Base-by-base conservation (phyloP, 2,888 invertebrate genomes). In the Carpatolechia fugitivella region DNA sequence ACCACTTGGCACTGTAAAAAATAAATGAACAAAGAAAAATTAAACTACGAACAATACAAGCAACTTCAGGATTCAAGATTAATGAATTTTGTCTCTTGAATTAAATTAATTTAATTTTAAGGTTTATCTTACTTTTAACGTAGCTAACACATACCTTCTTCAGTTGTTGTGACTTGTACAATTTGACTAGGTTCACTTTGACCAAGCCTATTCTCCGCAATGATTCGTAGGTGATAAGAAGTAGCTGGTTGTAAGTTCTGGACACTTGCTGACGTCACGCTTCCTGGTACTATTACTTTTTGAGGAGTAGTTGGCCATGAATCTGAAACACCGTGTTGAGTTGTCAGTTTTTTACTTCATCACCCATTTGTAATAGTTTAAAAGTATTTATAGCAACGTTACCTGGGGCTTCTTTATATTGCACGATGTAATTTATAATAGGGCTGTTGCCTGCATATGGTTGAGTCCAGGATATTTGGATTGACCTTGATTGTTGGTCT, bases 361-460 rank as follows among this genome's bases (percentile, higher is more conserved):
- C 10, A 29, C 24, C 5, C 1, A 20, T 20, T n/a, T 20, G 3
- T 24, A 24, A 44, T 10, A 8, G n/a, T n/a, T 11, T 35, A 4
- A 10, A 35, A 16, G 1, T 40, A 40, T 8, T 40, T 24, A 24
- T 24, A 4, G 24, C 6, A 24, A 24, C 6, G 24, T 24, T n/a
- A 94, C 95, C 95, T 88, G 95, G 92, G 58, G 95, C 95, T 72
- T 95, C 94, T 80, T 97, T 98, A 79, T 96, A 97, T 82, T 97
- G 97, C 33, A 98, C 93, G 60, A 96, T 95, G 79, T 97, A 98
- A 78, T 95, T 95, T 58, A 94, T 95, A 61, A 98, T 95, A 24
- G 96, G 95, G 78, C 96, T 96, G 72, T 97, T 97, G 58, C 97
- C 97, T 62, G 96, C 95, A 74, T 96, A 96, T 8, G 97, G 97